These are phyloP conservation scores for Alethe castanea DNA, from an alignment of 2,113 vertebrate genomes.

Conservation along the genomic window DNA sequence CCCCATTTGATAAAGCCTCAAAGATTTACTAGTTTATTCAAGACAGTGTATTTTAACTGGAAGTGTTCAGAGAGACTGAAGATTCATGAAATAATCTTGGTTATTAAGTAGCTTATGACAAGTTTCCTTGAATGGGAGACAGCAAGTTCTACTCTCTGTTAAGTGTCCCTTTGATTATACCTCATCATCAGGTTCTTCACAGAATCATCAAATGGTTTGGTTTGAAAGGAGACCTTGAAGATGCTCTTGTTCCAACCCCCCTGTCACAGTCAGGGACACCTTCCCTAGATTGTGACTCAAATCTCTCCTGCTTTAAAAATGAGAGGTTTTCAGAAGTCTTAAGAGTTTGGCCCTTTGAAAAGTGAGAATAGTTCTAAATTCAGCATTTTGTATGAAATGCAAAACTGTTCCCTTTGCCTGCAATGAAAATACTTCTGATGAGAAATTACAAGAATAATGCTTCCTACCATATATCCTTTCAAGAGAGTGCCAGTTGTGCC, in stretches of 20 bases:
- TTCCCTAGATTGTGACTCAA: not conserved
- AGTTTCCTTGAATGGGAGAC: not conserved
- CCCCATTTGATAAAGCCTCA: rapidly evolving
- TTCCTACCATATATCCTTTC: not conserved
- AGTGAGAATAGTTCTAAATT: not conserved
- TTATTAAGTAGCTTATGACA: not conserved
- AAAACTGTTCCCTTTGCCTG: not conserved
- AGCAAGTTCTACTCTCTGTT: not conserved
- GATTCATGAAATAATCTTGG: not conserved
- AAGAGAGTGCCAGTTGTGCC: not conserved
- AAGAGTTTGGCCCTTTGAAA: not conserved
- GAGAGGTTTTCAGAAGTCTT: not conserved
- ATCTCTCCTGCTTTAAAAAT: not conserved
- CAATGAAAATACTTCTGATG: not conserved
- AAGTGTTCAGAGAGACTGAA: not conserved
- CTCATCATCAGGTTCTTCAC: not conserved
- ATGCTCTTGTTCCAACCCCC: rapidly evolving
- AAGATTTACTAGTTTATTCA: not conserved
- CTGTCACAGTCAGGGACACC: not conserved
- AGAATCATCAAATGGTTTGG: not conserved
- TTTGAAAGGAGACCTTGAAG: not conserved
- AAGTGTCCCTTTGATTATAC: not conserved
- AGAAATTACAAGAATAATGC: not conserved
- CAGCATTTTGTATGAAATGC: not conserved
- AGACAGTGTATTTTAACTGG: not conserved